Evolutionary conservation across 2,888 invertebrate genomes (phyloP).

Genomic region (Melangyna quadrimaculata): DNA sequence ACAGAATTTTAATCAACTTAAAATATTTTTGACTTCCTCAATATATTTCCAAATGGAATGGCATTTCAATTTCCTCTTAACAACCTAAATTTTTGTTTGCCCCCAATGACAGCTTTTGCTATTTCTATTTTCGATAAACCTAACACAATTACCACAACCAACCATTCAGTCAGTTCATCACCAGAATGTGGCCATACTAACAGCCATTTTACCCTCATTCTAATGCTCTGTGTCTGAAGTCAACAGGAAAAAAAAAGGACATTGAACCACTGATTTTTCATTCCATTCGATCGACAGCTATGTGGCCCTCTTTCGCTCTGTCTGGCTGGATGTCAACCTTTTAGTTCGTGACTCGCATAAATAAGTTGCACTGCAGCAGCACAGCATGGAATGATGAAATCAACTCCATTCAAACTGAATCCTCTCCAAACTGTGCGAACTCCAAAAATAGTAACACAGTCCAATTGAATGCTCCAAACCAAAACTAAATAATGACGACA

Average conservation of each 20-base stretch:
- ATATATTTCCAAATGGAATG: conserved; percentile 1
- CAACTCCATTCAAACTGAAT: conserved; percentile 60
- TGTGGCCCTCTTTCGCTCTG: not conserved
- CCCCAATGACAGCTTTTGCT: conserved; percentile 29
- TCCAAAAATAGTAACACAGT: not conserved
- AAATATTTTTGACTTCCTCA: not conserved
- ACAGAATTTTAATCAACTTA: conserved; percentile 28
- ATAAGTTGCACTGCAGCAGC: conserved; percentile 60
- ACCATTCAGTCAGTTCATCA: conserved; percentile 7
- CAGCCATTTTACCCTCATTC: conserved; percentile 8
- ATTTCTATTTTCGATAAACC: conserved; percentile 55
- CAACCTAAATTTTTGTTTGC: not conserved
- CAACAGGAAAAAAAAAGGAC: conserved; percentile 12
- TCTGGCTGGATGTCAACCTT: conserved; percentile 9
- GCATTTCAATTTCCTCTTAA: conserved; percentile 51
- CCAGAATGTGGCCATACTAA: conserved; percentile 5
- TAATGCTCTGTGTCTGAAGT: not conserved
- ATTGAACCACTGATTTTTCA: conserved; percentile 56
- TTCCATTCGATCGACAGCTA: conserved; percentile 25
- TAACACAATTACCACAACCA: conserved; percentile 56
- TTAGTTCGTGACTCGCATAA: conserved; percentile 68
- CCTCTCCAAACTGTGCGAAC: not conserved
- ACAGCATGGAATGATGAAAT: conserved; percentile 64
- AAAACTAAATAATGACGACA: not conserved
- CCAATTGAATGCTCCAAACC: not conserved